These are phyloP conservation scores for Misgurnus mizolepis DNA, from an alignment of 2,113 vertebrate species.

Conservation along the genomic window DNA sequence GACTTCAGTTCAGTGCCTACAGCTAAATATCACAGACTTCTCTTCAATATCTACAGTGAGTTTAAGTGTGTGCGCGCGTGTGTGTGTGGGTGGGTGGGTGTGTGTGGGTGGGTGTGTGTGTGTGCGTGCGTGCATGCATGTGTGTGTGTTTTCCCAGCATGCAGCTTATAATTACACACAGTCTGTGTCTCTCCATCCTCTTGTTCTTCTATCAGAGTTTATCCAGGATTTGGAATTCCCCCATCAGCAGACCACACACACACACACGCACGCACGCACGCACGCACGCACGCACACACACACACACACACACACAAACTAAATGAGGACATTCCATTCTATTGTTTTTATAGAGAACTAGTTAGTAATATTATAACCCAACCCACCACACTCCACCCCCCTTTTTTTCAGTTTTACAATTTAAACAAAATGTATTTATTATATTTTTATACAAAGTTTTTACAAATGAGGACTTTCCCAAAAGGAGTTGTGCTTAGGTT, in stretches of 20 bases:
- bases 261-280: not conserved
- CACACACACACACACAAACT: no score
- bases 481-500: no score
- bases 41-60: not conserved
- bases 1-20: not conserved
- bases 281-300: no score
- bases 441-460: no score
- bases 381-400: no score
- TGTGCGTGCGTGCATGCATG: not conserved
- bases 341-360: no score
- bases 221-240: conserved; percentile 54
- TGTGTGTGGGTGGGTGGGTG: not conserved
- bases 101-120: conserved; percentile 2
- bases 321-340: no score
- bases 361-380: no score
- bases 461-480: no score
- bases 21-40: not conserved
- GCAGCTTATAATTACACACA: not conserved
- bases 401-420: no score
- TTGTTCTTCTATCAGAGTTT: conserved; percentile 25
- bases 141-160: conserved; percentile 9
- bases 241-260: conserved; percentile 54
- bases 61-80: not conserved
- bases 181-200: conserved; percentile 10
- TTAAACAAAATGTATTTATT: no score